Conservation (phyloP, 92 coral and sea anemone species). For the Palythoa caribaeorum region DNA sequence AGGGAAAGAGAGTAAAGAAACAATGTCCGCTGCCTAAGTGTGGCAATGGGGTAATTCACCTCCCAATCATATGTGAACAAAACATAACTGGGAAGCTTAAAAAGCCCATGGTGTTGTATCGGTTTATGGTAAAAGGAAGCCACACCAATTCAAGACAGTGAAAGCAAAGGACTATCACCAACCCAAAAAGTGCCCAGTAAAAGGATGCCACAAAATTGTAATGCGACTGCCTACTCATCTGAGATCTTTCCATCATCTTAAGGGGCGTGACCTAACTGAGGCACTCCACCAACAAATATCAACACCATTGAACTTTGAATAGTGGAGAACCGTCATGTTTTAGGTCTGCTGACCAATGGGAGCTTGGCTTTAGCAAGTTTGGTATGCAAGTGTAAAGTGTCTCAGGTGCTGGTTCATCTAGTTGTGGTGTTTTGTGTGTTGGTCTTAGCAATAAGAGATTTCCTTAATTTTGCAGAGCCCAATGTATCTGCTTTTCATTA, state of each 20-base stretch:
- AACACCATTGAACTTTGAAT: no score
- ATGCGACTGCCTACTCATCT: constrained; percentile 8
- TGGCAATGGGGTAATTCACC: constrained; percentile 5
- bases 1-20: constrained; percentile 24
- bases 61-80: not conserved
- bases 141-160: not conserved
- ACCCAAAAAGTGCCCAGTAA: not conserved
- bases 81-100: not conserved
- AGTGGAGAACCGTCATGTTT: no score
- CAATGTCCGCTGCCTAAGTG: constrained; percentile 36
- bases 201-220: constrained; percentile 4
- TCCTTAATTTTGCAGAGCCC: no score
- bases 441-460: no score
- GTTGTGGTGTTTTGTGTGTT: no score
- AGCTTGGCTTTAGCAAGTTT: no score
- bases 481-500: no score
- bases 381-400: no score
- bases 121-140: not conserved
- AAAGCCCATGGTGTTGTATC: not conserved
- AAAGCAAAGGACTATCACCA: constrained; percentile 9
- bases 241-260: not conserved
- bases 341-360: no score
- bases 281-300: constrained; percentile 1
- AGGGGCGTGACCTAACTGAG: not conserved
- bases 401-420: no score